Evolutionary conservation across 2,113 vertebrate genomes (phyloP), one percentile per base, ranked within the genome.

Genomic region (Pachycephala philippinensis): DNA sequence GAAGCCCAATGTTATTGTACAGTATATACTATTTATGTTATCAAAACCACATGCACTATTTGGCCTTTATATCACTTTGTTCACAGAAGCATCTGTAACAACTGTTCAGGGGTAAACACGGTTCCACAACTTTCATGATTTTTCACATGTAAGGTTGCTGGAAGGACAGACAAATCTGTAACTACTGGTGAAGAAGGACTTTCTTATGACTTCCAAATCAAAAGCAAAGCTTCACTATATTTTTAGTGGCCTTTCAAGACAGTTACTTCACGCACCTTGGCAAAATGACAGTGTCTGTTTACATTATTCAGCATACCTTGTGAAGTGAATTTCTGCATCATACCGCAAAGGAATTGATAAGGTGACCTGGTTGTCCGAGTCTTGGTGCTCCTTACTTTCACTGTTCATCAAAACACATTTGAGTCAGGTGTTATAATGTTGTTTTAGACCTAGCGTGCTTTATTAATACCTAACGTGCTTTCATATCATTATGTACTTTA

Each of bases 281-380:
- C 23, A 95, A 95, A 94, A 65, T 37, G 14, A 52, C 28, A 37
- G 6, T 14, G 10, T 72, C 16, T 31, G 4, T 86, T 89, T 37
- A 37, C 8, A n/a, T 69, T 57, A 59, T 75, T 63, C 53, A 93
- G 7, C 86, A 64, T 95, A 99, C 99, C 98, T 98, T 31, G 98
- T 98, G 57, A 99, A 90, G 91, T 98, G 97, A 77, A 99, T 97
- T 85, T 99, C 99, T 22, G 98, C 97, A 77, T 99, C 98, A 11
- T 99, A 99, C 37, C 94, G 84, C 75, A 99, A 87, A 74, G 98
- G 98, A 87, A 99, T 66, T 35, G 97, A 97, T 47, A 99, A 71
- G 70, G 81, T 87, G 52, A 97, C 97, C 7, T 88, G 69, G 94
- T 99, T 99, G 97, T 99, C 98, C 30, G 49, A 54, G 37, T 97